Base-by-base conservation (phyloP, 2,113 vertebrate species). In the Tamias sibiricus region DNA sequence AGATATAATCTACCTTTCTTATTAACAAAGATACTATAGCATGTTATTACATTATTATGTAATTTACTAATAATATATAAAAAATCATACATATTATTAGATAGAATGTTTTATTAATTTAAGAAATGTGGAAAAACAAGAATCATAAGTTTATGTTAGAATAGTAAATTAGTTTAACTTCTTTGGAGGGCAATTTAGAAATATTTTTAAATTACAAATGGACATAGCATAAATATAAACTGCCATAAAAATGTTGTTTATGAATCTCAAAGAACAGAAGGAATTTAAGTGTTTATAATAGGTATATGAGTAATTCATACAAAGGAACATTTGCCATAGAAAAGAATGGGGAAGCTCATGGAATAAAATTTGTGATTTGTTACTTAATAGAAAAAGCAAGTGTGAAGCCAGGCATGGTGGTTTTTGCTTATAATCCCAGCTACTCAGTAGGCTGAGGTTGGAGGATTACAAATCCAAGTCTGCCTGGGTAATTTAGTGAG, bases 21-120 rank as follows among this genome's bases (percentile, higher is more conserved):
- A 42, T 91, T 69, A 96, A 16, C 22, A 71, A 91, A 87, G 3
- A 83, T 82, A 96, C 72, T 40, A 20, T 69, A 77, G 52, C 52
- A 37, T 54, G 44, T 3, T 44, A 64, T 12, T 81, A 20, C n/a
- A 14, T 40, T 37, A 20, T 57, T 59, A 35, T 47, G 47, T 79
- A 72, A 44, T 52, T 20, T 57, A 20, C 8, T 47, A 86, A 74
- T 32, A 19, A 22, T 59, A 64, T 52, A 52, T 52, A 12, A 52
- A 52, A 52, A 52, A 52, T 52, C 14, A 14, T 52, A 16, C 14
- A 17, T 49, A 49, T 52, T 52, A 52, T 52, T 40, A 57, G 14
- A 69, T 62, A 49, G 26, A 79, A 72, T 66, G 0, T 54, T 20
- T 17, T 80, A 42, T 42, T 74, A 6, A 24, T 49, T 68, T 59